Evolutionary conservation across 2,797 vertebrate species (phyloP), one percentile per base, ranked within the genome.

Genomic region (Onychomys torridus): DNA sequence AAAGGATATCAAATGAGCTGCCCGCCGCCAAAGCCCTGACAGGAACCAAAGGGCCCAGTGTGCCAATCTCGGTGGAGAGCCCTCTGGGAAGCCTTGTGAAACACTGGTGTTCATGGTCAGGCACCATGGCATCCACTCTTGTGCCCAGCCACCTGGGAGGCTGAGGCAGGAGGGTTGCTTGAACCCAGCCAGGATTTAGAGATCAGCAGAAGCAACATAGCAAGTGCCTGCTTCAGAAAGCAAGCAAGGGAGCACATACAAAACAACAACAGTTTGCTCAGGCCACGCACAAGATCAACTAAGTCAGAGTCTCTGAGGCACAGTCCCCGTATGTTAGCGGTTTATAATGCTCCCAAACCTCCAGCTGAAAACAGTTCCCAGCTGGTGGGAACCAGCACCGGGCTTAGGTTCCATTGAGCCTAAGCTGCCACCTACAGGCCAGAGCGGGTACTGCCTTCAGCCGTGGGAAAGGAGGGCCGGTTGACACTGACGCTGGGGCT

Each of bases 381-480:
- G 63, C 37, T n/a, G 34, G 32, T 6, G 59, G 1, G 32, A 10
- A 3, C 29, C 1, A 0, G 40, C 78, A 46, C 6, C n/a, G 73
- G 61, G 8, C 11, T 82, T 6, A 4, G 37, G n/a, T 3, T 34
- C 63, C 27, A 13, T 17, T 8, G 59, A 63, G 63, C 10, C 27
- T 6, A 52, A 40, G 10, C 83, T 93, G 89, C 77, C 91, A 97
- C 61, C 93, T 96, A 75, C 29, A 96, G 85, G 94, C 29, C 4
- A 49, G 34, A 83, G 25, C 0, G 0, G 25, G 21, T 49, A 14
- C 88, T 95, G 87, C 79, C 16, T 14, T 57, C 40, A 46, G 43
- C 46, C 16, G 52, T 5, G 52, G 63, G 84, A n/a, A 86, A n/a
- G 12, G 46, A 34, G 12, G 16, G 5, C 7, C 27, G n/a, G 21